Percentiles rank a stretch among this genome's conserved stretches.
These are phyloP conservation scores for Pseudopodoces humilis DNA, from an alignment of 2,113 vertebrate genomes.

Conservation along the genomic window DNA sequence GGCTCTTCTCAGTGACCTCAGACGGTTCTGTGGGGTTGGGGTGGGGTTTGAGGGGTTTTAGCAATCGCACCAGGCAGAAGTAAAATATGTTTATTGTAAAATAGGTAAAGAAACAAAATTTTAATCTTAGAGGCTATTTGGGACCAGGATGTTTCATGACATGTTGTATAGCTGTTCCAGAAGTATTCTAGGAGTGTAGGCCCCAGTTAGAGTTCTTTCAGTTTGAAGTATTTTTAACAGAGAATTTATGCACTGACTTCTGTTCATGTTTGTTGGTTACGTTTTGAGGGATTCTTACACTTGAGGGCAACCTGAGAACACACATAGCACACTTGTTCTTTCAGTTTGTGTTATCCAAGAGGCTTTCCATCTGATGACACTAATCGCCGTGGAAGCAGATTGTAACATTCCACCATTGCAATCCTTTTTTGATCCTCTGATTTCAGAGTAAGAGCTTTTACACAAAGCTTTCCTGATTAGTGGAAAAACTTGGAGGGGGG, in stretches of 20 bases:
- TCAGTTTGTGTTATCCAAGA: constrained; percentile 62
- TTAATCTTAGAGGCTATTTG: constrained; percentile 33
- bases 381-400: constrained; percentile 65
- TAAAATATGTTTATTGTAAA: constrained; percentile 27
- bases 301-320: constrained; percentile 51
- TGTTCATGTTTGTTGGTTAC: neutral
- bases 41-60: constrained; percentile 49
- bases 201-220: constrained; percentile 7
- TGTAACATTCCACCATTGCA: constrained; percentile 60
- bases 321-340: constrained; percentile 60
- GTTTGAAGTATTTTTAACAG: constrained; percentile 28
- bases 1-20: constrained; percentile 58
- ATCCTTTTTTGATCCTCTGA: constrained; percentile 65
- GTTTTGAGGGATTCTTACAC: constrained; percentile 54
- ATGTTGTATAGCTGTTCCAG: constrained; percentile 18
- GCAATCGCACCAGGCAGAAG: constrained; percentile 16
- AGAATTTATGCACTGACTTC: constrained; percentile 59
- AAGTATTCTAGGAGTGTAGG: constrained; percentile 2
- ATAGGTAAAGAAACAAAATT: constrained; percentile 16
- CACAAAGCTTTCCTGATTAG: constrained; percentile 64
- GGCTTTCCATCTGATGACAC: constrained; percentile 45
- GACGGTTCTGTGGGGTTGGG: constrained; percentile 3
- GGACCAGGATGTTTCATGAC: constrained; percentile 45
- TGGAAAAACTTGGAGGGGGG: constrained; percentile 4
- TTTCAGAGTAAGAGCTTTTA: constrained; percentile 61